Percentiles rank a stretch among this genome's conserved stretches.
These are phyloP conservation scores for Pogonophryne albipinna DNA, from an alignment of 2,797 vertebrate genomes.

Conservation along the genomic window DNA sequence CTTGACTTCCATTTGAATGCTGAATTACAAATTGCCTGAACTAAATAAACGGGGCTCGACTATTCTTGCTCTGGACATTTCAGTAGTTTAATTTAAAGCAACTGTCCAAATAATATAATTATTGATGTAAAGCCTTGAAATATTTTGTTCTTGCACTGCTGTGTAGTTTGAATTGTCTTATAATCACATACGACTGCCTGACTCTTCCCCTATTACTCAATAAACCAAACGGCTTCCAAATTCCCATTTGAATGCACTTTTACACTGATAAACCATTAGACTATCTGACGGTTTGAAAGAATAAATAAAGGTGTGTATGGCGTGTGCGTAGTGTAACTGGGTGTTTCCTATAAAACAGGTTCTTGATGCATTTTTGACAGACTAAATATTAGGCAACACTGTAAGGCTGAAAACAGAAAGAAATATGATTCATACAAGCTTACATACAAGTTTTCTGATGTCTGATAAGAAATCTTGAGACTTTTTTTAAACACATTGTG, in stretches of 20 bases:
- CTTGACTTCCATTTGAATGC: conserved; percentile 15
- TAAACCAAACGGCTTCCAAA: conserved; percentile 15
- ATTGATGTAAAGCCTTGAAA: background rate
- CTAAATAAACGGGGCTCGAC: background rate
- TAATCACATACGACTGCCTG: conserved; percentile 19
- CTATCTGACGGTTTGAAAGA: conserved; percentile 10
- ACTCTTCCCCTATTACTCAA: background rate
- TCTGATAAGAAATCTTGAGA: background rate
- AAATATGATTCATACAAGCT: background rate
- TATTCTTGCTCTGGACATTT: conserved; percentile 8
- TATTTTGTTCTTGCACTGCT: conserved; percentile 18
- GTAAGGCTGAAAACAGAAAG: background rate
- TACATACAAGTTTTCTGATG: background rate
- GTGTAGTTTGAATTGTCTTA: conserved; percentile 16
- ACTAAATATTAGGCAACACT: background rate
- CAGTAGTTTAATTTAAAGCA: background rate
- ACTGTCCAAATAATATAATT: background rate
- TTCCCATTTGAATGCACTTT: background rate
- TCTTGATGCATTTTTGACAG: conserved; percentile 9
- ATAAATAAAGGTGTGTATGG: conserved; percentile 36
- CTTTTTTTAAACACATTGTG: conserved; percentile 3
- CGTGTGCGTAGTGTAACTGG: conserved; percentile 37
- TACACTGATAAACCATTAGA: background rate
- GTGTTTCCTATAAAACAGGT: conserved; percentile 67
- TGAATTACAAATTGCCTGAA: background rate